phyloP scores from a whole-genome alignment of 64 coral and sea anemone species.

The Pocillopora verrucosa region DNA sequence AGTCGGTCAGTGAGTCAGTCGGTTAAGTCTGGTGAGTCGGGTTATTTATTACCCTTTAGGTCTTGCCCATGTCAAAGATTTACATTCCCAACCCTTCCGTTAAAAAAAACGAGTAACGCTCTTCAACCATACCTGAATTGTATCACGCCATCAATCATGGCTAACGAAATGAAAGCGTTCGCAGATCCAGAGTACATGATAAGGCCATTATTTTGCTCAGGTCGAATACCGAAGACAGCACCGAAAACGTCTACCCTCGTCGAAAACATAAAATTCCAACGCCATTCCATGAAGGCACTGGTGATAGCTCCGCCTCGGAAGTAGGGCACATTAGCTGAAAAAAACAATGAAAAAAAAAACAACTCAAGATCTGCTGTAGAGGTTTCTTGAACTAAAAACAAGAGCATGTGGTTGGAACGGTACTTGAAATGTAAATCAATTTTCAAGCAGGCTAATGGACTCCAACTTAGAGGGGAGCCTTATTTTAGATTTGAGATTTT shows the following conservation, averaged over 20 bases:
- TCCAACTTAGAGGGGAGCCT: too few relatives aligned
- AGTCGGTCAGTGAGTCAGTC: too few relatives aligned
- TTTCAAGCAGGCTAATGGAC: too few relatives aligned
- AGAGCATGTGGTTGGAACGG: neutral
- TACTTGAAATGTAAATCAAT: too few relatives aligned
- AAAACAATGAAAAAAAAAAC: neutral
- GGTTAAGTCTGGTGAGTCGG: too few relatives aligned
- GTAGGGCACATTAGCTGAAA: slow-evolving; percentile 52
- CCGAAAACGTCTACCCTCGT: slow-evolving; percentile 1
- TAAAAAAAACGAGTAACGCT: neutral
- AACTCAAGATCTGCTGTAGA: neutral
- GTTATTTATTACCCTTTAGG: too few relatives aligned
- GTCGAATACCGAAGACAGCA: slow-evolving; percentile 16
- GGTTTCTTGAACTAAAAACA: neutral
- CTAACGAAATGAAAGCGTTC: slow-evolving; percentile 30
- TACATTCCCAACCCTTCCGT: too few relatives aligned
- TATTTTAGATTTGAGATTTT: too few relatives aligned
- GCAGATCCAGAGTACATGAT: slow-evolving; percentile 45
- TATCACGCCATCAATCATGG: slow-evolving; percentile 37
- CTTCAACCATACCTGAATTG: slow-evolving; percentile 31
- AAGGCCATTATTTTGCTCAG: slow-evolving; percentile 33
- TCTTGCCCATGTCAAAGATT: too few relatives aligned
- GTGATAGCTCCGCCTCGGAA: slow-evolving; percentile 5
- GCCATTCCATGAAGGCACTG: neutral
- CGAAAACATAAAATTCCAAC: neutral